Evolutionary conservation across 2,797 vertebrate species (phyloP), one percentile per base, ranked within the genome.

Genomic region (Aphelocoma californica): DNA sequence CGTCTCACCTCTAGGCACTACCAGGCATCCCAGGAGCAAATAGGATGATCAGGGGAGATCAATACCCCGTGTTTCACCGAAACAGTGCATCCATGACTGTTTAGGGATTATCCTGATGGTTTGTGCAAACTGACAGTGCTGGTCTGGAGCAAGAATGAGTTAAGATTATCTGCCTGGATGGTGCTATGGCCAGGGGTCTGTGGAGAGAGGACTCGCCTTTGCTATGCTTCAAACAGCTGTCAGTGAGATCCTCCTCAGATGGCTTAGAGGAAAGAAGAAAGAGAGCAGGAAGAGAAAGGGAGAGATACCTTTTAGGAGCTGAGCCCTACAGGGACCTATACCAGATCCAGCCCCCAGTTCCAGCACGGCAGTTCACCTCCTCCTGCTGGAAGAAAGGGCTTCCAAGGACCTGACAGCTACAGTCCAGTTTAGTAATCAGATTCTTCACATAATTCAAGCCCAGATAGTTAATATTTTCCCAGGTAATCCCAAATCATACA

Each of bases 41-140:
- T 0, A 31, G 65, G 36, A 36, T 54, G 57, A 58, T 40, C 51
- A 79, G 54, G 25, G 69, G 29, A 70, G 65, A 62, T 21, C 45
- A 70, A 6, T 20, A 11, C 8, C 36, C 54, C 0, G 0, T 9
- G 32, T 47, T 56, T 66, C 58, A 66, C 50, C 6, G 1, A 9
- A 79, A 14, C 4, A 17, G 14, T 2, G 54, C 23, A 26, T 64
- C 44, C 34, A 5, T 4, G 42, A 42, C 36, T 14, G 3, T 17
- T 44, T 10, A n/a, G 36, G 25, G 45, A 47, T 42, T 13, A 1
- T 51, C 70, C 65, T 74, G 47, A 48, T 36, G 28, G 48, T 9
- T 15, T 47, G 23, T 44, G 44, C 44, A 75, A 62, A 40, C 60
- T 50, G 67, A 47, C 54, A 75, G 25, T 1, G 6, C 12, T 18